phyloP scores from a whole-genome alignment of 2,888 invertebrate genomes.

The Tineola bisselliella region DNA sequence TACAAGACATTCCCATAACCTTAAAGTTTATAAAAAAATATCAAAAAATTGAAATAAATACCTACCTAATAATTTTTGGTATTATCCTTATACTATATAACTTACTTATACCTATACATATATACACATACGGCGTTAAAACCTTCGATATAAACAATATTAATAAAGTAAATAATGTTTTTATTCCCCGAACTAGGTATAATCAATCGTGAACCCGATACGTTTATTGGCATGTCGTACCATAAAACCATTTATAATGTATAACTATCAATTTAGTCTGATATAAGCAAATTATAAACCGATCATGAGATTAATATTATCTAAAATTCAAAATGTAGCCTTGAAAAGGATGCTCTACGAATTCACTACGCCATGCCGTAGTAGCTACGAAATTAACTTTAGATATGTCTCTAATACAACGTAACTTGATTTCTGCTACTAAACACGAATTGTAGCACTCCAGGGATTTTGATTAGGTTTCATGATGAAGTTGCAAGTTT shows the following conservation, averaged over 20 bases:
- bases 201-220: constrained; percentile 1
- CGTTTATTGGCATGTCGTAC: neutral
- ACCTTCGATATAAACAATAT: neutral
- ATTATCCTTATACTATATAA: no score
- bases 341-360: neutral
- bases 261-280: neutral
- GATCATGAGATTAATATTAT: neutral
- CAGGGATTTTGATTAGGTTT: no score
- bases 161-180: neutral
- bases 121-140: neutral
- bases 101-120: no score
- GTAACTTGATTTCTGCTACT: no score
- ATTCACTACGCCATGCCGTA: neutral
- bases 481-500: no score
- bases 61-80: no score
- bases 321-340: neutral
- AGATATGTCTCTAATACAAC: no score
- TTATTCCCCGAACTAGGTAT: neutral
- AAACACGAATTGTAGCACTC: no score
- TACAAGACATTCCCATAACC: no score
- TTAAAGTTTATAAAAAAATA: no score
- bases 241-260: neutral
- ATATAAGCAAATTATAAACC: neutral
- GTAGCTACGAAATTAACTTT: no score
- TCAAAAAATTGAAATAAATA: no score